Conservation (phyloP, 2,113 vertebrate species). For the Rhipidura dahli region DNA sequence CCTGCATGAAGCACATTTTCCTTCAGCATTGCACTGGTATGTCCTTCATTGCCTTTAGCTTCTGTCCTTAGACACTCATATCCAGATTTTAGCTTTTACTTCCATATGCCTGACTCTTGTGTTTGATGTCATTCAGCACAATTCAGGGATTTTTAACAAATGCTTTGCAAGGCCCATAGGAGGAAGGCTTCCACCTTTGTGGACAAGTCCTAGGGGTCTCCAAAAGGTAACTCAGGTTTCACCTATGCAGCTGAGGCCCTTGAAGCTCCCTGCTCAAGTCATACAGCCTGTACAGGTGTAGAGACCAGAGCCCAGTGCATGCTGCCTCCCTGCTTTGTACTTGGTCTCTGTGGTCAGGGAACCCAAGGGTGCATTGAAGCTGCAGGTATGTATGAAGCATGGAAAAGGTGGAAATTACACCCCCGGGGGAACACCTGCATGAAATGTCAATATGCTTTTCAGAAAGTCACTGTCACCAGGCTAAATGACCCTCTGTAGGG, state of each 20-base stretch:
- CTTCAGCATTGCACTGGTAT: neutral
- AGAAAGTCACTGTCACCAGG: neutral
- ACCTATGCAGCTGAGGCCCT: neutral
- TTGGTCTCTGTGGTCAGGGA: rapidly evolving
- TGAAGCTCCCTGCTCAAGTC: neutral
- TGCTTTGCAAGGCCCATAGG: neutral
- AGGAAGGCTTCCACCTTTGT: neutral
- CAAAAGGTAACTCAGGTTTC: neutral
- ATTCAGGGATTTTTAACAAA: neutral
- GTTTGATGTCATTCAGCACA: neutral
- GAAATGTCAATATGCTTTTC: neutral
- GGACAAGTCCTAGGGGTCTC: neutral
- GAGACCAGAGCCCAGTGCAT: neutral
- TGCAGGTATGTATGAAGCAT: neutral
- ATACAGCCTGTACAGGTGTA: neutral
- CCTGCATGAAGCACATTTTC: neutral
- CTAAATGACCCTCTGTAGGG: neutral
- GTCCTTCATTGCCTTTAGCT: neutral
- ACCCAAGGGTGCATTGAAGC: neutral
- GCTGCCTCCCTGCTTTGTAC: neutral
- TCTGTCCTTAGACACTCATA: neutral
- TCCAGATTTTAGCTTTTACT: neutral
- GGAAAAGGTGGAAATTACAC: neutral
- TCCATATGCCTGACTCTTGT: neutral
- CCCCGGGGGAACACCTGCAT: neutral